Evolutionary conservation across 2,113 vertebrate genomes (phyloP).

Genomic region (Protomyctophum bolini): DNA sequence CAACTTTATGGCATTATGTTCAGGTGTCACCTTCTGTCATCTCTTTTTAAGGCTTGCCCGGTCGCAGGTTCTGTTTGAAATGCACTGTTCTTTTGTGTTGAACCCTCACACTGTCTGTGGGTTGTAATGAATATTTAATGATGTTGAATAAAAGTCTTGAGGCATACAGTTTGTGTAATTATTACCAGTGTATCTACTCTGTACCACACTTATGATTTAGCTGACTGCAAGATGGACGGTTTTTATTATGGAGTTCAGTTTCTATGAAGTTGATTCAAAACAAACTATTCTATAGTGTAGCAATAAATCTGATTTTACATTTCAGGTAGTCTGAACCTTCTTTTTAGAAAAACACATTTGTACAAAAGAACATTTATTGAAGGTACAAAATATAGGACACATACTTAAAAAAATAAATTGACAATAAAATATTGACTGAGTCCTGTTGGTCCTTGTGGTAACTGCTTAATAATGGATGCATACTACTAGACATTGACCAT

Average conservation of each 20-base stretch:
- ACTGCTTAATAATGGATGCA: not conserved
- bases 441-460: not conserved
- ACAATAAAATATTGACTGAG: conserved; percentile 12
- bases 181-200: conserved; percentile 62
- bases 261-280: conserved; percentile 60
- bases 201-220: conserved; percentile 64
- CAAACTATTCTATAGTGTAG: conserved; percentile 51
- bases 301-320: conserved; percentile 42
- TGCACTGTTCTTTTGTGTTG: conserved; percentile 61
- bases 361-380: conserved; percentile 70
- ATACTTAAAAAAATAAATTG: conserved; percentile 34
- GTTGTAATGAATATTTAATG: conserved; percentile 73
- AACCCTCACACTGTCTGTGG: conserved; percentile 53
- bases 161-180: conserved; percentile 71
- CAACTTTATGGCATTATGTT: conserved; percentile 84
- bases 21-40: conserved; percentile 79
- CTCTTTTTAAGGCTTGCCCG: conserved; percentile 73
- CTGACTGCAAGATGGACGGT: conserved; percentile 61
- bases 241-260: conserved; percentile 2
- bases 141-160: conserved; percentile 69
- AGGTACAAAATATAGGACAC: conserved; percentile 51
- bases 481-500: conserved; percentile 15
- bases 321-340: conserved; percentile 40
- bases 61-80: conserved; percentile 70
- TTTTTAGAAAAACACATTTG: conserved; percentile 58